A percentile compares a stretch with the other conserved stretches of the same genome.
phyloP scores from a whole-genome alignment of 2,797 vertebrate genomes.

The Notolepis coatsorum region DNA sequence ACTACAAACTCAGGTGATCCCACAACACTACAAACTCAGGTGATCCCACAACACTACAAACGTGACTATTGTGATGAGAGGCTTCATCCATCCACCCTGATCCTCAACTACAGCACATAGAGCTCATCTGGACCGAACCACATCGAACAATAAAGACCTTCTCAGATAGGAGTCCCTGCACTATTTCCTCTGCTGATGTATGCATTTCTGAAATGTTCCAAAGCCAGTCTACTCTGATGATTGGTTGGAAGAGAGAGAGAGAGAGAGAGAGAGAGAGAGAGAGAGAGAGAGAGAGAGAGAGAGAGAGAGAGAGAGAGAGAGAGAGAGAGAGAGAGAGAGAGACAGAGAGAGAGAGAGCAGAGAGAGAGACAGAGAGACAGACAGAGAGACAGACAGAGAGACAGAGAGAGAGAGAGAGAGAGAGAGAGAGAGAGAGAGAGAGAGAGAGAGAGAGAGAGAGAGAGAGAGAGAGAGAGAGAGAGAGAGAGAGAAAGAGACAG shows the following conservation, averaged over 20 bases:
- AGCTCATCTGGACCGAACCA: too few relatives aligned
- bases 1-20: too few relatives aligned
- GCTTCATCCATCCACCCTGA: too few relatives aligned
- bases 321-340: conserved; percentile 11
- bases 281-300: background rate
- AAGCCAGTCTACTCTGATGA: conserved; percentile 58
- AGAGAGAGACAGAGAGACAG: background rate
- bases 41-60: too few relatives aligned
- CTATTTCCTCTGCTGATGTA: too few relatives aligned
- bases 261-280: conserved; percentile 43
- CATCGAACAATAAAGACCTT: too few relatives aligned
- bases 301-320: conserved; percentile 8
- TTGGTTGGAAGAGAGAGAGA: conserved; percentile 36
- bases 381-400: background rate
- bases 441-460: background rate
- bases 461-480: conserved; percentile 22
- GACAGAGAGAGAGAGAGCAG: conserved; percentile 5
- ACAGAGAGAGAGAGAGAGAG: conserved; percentile 34
- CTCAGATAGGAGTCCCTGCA: too few relatives aligned
- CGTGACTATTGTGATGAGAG: too few relatives aligned
- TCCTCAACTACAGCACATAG: too few relatives aligned
- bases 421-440: conserved; percentile 15
- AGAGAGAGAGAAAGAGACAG: background rate
- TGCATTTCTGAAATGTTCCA: too few relatives aligned
- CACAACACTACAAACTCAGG: too few relatives aligned